Evolutionary conservation across 2,113 vertebrate genomes (phyloP).

Genomic region (Scalopus aquaticus): DNA sequence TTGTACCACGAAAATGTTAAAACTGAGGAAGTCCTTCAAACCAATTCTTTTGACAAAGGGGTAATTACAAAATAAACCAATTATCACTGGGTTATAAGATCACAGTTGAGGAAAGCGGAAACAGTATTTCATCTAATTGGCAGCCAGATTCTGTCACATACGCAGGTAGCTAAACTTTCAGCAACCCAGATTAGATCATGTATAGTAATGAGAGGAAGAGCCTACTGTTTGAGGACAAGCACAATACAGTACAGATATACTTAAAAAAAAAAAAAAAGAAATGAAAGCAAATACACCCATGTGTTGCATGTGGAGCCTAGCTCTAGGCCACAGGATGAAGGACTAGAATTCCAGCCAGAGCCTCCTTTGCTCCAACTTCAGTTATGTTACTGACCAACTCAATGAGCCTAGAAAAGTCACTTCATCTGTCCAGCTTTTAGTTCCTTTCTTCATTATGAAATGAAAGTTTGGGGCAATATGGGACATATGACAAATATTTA

Average conservation of each 20-base stretch:
- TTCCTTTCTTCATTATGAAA: slow-evolving; percentile 4
- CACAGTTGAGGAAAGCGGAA: slow-evolving; percentile 8
- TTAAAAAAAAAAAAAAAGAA: background rate
- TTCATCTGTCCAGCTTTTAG: background rate
- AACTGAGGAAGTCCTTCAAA: slow-evolving; percentile 13
- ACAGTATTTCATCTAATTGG: slow-evolving; percentile 3
- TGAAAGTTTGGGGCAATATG: background rate
- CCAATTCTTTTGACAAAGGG: slow-evolving; percentile 52
- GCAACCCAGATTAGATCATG: background rate
- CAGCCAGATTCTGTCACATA: background rate
- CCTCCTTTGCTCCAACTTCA: background rate
- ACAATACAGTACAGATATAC: background rate
- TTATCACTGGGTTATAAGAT: slow-evolving; percentile 32
- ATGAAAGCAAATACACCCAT: background rate
- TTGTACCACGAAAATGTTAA: background rate
- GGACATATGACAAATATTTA: slow-evolving; percentile 10
- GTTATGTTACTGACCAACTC: background rate
- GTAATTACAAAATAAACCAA: slow-evolving; percentile 58
- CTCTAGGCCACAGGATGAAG: background rate
- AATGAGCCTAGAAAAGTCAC: background rate
- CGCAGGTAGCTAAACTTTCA: background rate
- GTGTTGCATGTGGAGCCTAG: background rate
- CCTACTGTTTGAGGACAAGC: background rate
- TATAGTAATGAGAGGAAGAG: background rate
- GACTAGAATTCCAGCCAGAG: background rate